Conservation (phyloP, 2,888 invertebrate species). For the Apantesis nais region DNA sequence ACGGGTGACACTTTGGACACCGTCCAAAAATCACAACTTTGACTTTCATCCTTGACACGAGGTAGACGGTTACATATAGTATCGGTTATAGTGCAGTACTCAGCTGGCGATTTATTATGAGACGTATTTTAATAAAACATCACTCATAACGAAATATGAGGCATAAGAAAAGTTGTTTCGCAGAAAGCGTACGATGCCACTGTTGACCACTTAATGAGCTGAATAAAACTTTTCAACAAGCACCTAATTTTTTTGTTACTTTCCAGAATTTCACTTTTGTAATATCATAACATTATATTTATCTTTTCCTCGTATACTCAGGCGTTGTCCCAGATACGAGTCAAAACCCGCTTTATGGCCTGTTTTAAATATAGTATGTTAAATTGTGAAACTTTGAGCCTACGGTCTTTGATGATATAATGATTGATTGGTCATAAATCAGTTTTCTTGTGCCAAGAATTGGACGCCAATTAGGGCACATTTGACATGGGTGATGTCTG, state of each 20-base stretch:
- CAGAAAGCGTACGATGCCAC: conserved; percentile 34
- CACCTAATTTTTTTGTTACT: conserved; percentile 31
- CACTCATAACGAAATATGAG: conserved; percentile 31
- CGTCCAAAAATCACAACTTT: conserved; percentile 63
- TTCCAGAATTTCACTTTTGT: conserved; percentile 38
- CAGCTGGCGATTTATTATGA: conserved; percentile 28
- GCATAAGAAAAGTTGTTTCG: conserved; percentile 37
- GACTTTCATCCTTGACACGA: conserved; percentile 67
- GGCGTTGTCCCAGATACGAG: conserved; percentile 33
- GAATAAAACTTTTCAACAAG: conserved; percentile 37
- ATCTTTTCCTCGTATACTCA: conserved; percentile 30
- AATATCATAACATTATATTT: conserved; percentile 34
- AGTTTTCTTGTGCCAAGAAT: conserved; percentile 23
- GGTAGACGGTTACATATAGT: conserved; percentile 50
- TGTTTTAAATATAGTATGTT: conserved; percentile 15
- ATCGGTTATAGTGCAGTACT: conserved; percentile 36
- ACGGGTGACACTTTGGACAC: conserved; percentile 57
- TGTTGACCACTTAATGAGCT: conserved; percentile 37
- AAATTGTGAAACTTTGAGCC: conserved; percentile 18
- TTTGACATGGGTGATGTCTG: conserved; percentile 22
- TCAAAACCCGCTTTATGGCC: conserved; percentile 41
- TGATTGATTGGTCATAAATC: conserved; percentile 20
- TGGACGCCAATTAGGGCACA: conserved; percentile 21
- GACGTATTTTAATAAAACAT: conserved; percentile 41
- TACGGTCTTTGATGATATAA: conserved; percentile 18